Evolutionary conservation across 2,113 vertebrate species (phyloP), one percentile per base, ranked within the genome.

Genomic region (Thomomys bottae): DNA sequence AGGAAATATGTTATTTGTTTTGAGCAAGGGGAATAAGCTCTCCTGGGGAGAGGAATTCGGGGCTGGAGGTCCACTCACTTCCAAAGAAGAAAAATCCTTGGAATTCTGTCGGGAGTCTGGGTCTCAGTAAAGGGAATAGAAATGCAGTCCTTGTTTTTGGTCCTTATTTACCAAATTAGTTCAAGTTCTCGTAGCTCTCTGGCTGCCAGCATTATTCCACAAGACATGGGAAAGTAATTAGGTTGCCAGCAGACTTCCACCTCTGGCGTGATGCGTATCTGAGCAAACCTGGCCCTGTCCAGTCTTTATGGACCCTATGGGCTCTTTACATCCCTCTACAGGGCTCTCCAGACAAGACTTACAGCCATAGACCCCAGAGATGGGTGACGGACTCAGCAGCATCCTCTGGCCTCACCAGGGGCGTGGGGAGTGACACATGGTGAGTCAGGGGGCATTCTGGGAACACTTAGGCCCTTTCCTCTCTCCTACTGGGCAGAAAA

Each of bases 191-290:
- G 45, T 96, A 95, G 96, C 95, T 95, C 95, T 92, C 54, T 97
- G 94, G 95, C 95, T 91, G 49, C 94, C 93, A 95, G 94, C 93
- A 92, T 96, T 96, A 96, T 96, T 96, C 97, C 95, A 95, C 93
- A 91, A 96, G 97, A 95, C 96, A 97, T 95, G 88, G 97, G 96
- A 96, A 97, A 98, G 86, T 89, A 97, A 96, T 97, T 97, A 97
- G 95, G 76, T 95, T 76, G 36, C 76, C 83, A 90, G 86, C 68
- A 73, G 89, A 18, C 54, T 30, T 24, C 66, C 40, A 26, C 26
- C 14, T 38, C 40, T 20, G 20, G 38, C 10, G 2, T 40, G 71
- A 77, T 12, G 6, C 54, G 38, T 5, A 49, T 87, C 75, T 40
- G 24, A 7, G 75, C 71, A 73, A 70, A 70, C 3, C 36, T 64